phyloP scores from a whole-genome alignment of 2,113 vertebrate genomes.

The Scartelaos histophorus region DNA sequence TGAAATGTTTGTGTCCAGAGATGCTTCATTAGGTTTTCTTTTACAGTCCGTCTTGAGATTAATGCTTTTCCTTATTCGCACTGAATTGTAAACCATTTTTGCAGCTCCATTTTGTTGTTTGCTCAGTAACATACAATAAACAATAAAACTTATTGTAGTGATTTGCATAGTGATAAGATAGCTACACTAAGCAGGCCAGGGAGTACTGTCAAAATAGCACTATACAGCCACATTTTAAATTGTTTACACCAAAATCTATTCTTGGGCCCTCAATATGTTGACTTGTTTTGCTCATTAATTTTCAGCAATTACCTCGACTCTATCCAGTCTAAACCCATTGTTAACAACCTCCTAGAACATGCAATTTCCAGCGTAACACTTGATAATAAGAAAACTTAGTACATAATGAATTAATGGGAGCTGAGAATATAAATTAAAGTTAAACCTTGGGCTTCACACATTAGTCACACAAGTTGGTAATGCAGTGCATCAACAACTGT shows the following conservation, averaged over 20 bases:
- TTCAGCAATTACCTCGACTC: conserved; percentile 2
- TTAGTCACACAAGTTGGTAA: neutral
- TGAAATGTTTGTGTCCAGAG: conserved; percentile 7
- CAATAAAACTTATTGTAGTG: neutral
- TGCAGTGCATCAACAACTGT: neutral
- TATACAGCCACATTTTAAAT: neutral
- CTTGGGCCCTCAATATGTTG: neutral
- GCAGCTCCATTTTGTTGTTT: neutral
- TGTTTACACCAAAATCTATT: conserved; percentile 5
- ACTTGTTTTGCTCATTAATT: conserved; percentile 7
- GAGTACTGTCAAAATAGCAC: neutral
- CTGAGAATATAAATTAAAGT: neutral
- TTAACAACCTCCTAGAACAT: neutral
- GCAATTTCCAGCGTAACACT: neutral
- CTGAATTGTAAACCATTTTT: conserved; percentile 2
- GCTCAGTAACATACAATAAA: neutral
- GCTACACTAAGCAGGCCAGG: neutral
- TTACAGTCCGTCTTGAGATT: neutral
- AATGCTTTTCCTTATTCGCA: neutral
- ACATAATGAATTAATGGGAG: neutral
- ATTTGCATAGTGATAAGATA: conserved; percentile 1
- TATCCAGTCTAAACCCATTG: neutral
- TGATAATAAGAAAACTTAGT: neutral
- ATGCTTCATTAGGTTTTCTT: conserved; percentile 11
- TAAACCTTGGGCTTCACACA: neutral